phyloP scores from a whole-genome alignment of 2,113 vertebrate genomes.

The Gymnobelideus leadbeateri region DNA sequence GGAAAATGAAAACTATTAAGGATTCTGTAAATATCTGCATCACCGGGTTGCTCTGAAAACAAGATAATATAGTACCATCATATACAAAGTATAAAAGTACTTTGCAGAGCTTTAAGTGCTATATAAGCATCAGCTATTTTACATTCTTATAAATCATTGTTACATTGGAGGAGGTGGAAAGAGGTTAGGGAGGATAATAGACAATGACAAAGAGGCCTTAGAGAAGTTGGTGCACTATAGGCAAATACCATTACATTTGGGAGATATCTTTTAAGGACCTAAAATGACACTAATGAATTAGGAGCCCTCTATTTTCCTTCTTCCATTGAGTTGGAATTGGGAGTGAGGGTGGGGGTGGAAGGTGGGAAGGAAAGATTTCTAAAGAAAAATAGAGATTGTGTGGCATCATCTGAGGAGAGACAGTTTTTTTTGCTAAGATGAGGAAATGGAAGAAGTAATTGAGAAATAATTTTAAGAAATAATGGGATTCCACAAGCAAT shows the following conservation, averaged over 20 bases:
- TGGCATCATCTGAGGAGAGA: neutral
- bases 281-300: neutral
- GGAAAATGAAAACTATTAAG: neutral
- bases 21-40: neutral
- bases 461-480: neutral
- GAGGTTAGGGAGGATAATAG: neutral
- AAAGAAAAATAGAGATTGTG: neutral
- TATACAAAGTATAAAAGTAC: neutral
- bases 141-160: neutral
- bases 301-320: neutral
- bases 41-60: neutral
- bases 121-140: neutral
- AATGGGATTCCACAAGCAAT: neutral
- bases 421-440: neutral
- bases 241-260: neutral
- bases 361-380: neutral
- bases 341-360: neutral
- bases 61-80: neutral
- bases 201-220: neutral
- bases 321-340: neutral
- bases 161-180: neutral
- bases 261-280: neutral
- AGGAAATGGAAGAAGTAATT: neutral
- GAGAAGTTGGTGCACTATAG: neutral
- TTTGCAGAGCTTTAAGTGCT: too few species aligned